Conservation (phyloP, 2,888 invertebrate species). For the Papilio elwesi region DNA sequence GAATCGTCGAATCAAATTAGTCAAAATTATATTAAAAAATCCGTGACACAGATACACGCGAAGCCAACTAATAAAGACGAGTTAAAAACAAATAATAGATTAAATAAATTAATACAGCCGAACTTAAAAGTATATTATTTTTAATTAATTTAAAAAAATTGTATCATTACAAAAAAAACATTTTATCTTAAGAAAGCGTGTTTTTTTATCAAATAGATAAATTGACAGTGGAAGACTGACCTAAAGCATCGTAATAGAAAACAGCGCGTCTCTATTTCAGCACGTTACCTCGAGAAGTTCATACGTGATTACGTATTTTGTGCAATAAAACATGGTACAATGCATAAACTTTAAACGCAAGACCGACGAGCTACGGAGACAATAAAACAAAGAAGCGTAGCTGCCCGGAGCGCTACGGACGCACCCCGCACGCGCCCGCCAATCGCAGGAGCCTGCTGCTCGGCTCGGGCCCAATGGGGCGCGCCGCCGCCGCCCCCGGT, state of each 20-base stretch:
- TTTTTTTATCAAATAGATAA: slow-evolving; percentile 6
- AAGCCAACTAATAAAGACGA: too few species aligned
- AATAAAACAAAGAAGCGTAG: slow-evolving; percentile 82
- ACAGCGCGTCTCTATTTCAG: slow-evolving; percentile 67
- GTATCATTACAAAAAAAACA: too few species aligned
- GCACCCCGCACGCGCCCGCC: slow-evolving; percentile 51
- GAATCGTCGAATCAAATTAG: too few species aligned
- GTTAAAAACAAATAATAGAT: too few species aligned
- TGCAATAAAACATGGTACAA: slow-evolving; percentile 83
- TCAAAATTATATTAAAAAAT: too few species aligned
- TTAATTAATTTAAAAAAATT: too few species aligned
- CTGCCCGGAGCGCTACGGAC: slow-evolving; percentile 69
- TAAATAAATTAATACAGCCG: too few species aligned
- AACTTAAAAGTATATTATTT: too few species aligned
- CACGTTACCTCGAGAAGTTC: slow-evolving; percentile 76
- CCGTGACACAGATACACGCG: too few species aligned
- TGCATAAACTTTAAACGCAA: slow-evolving; percentile 84
- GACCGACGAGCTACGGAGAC: slow-evolving; percentile 82
- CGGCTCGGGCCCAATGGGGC: slow-evolving; percentile 56
- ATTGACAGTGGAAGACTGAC: slow-evolving; percentile 44
- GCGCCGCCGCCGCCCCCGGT: slow-evolving; percentile 50
- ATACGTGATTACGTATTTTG: slow-evolving; percentile 80
- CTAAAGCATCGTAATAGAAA: slow-evolving; percentile 55
- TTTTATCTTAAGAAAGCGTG: too few species aligned
- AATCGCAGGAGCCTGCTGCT: slow-evolving; percentile 46